Percentiles rank a stretch among this genome's conserved stretches.
phyloP scores from a whole-genome alignment of 2,113 vertebrate genomes.

The Trematomus loennbergii region DNA sequence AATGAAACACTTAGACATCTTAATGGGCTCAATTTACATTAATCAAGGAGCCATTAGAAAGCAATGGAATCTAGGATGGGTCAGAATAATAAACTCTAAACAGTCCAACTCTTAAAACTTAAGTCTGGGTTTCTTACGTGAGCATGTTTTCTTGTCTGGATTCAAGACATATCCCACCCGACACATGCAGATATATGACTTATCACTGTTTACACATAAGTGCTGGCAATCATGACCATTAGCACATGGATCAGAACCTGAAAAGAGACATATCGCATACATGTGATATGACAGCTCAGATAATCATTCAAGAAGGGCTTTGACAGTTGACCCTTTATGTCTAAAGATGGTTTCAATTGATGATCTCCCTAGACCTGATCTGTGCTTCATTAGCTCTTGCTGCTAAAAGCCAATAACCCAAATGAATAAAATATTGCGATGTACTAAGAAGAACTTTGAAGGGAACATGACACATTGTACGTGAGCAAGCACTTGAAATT shows the following conservation, averaged over 20 bases:
- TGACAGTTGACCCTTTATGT: not conserved
- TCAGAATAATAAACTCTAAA: not conserved
- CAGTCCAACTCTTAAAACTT: not conserved
- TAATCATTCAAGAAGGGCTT: not conserved
- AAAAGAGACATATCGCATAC: constrained; percentile 31
- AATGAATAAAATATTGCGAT: not conserved
- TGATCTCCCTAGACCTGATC: not conserved
- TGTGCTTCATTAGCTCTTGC: not conserved
- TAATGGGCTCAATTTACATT: not conserved
- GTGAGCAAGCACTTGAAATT: not conserved
- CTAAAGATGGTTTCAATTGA: not conserved
- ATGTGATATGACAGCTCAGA: constrained; percentile 2
- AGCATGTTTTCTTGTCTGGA: constrained; percentile 78
- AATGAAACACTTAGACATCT: constrained; percentile 28
- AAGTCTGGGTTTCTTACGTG: constrained; percentile 43
- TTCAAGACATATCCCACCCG: constrained; percentile 79
- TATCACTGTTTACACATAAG: constrained; percentile 70
- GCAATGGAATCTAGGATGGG: not conserved
- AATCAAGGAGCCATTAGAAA: not conserved
- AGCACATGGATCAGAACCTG: constrained; percentile 76
- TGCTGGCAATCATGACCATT: constrained; percentile 81
- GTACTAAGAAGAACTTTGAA: not conserved
- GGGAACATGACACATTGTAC: not conserved
- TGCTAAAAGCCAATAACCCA: not conserved
- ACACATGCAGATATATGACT: constrained; percentile 76